A percentile compares a stretch with the other conserved stretches of the same genome.
phyloP scores from a whole-genome alignment of 2,113 vertebrate species.

The Rhombomys opimus region DNA sequence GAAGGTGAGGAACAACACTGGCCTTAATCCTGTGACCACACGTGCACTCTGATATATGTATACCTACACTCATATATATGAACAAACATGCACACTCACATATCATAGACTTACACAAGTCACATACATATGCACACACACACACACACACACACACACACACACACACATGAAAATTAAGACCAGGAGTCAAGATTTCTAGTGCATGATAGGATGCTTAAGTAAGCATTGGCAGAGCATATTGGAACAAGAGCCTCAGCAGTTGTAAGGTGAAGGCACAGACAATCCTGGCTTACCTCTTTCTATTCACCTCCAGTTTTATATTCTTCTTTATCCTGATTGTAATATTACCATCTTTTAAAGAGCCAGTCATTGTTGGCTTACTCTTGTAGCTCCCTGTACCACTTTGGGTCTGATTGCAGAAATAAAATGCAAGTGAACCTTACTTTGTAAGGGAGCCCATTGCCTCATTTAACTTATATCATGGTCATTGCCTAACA shows the following conservation, averaged over 20 bases:
- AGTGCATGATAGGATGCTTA: background rate
- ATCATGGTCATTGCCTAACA: slow-evolving; percentile 54
- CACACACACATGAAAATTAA: background rate
- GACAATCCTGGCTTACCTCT: background rate
- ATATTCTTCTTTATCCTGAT: background rate
- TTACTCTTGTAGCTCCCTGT: background rate
- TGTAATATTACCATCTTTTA: background rate
- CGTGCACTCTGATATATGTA: background rate
- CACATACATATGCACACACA: background rate
- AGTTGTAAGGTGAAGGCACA: background rate
- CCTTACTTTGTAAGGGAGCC: slow-evolving; percentile 33
- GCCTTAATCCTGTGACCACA: background rate
- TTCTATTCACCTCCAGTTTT: background rate
- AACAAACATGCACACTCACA: background rate
- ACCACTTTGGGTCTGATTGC: slow-evolving; percentile 17
- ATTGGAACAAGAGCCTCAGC: background rate
- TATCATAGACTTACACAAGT: background rate
- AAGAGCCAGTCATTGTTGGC: background rate
- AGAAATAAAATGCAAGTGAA: slow-evolving; percentile 41
- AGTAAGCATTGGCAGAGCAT: background rate
- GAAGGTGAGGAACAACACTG: background rate
- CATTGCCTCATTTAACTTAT: slow-evolving; percentile 42
- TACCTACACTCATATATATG: background rate
- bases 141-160: background rate
- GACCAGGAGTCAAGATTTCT: slow-evolving; percentile 22